These are phyloP conservation scores for Gasteruption jaculator DNA, from an alignment of 2,888 invertebrate species.

Conservation along the genomic window DNA sequence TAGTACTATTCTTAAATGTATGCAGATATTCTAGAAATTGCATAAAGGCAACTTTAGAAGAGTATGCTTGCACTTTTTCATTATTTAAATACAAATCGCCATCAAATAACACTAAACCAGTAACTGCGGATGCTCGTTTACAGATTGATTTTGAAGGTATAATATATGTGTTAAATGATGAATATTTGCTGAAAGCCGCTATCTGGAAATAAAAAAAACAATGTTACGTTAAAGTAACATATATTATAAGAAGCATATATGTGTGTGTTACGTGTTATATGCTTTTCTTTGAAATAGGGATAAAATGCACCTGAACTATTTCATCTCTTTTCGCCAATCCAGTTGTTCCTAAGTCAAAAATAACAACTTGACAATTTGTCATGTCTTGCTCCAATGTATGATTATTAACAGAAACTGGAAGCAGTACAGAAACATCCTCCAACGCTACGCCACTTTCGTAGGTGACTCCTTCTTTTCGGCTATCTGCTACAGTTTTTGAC, in stretches of 20 bases:
- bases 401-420: too few relatives aligned
- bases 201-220: too few relatives aligned
- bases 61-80: not conserved
- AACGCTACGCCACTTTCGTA: slow-evolving; percentile 4
- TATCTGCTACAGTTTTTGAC: slow-evolving; percentile 1
- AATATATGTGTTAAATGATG: too few relatives aligned
- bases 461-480: slow-evolving; percentile 1
- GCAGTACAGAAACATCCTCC: not conserved
- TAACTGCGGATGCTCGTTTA: not conserved
- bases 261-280: not conserved
- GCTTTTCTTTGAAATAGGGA: not conserved
- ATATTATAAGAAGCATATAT: too few relatives aligned
- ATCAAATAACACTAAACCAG: not conserved
- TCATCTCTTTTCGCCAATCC: not conserved
- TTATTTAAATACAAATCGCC: slow-evolving; percentile 7
- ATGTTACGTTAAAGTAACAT: too few relatives aligned
- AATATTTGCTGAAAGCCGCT: too few relatives aligned
- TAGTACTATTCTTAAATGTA: not conserved
- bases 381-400: too few relatives aligned
- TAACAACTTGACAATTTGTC: not conserved
- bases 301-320: not conserved
- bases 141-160: not conserved
- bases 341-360: slow-evolving; percentile 1
- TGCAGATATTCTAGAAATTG: not conserved
- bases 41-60: not conserved